phyloP scores from a whole-genome alignment of 2,113 vertebrate species.

The Axis porcinus region DNA sequence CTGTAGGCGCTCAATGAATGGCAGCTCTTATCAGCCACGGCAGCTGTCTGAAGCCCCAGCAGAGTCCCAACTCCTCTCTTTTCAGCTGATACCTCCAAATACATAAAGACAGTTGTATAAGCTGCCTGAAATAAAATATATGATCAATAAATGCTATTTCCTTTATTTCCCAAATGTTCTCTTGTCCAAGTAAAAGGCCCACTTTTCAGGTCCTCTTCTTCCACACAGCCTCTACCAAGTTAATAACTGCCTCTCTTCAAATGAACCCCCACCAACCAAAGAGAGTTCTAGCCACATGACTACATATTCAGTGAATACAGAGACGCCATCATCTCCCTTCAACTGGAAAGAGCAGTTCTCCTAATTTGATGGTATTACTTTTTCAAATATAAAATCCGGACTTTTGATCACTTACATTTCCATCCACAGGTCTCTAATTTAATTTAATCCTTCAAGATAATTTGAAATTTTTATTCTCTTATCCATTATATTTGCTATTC shows the following conservation, averaged over 20 bases:
- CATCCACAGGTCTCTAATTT: neutral
- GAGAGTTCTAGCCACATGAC: neutral
- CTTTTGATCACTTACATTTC: neutral
- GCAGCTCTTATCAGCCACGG: neutral
- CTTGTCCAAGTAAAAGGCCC: neutral
- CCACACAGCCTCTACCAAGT: neutral
- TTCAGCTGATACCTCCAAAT: neutral
- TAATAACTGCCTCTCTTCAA: neutral
- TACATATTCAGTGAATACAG: neutral
- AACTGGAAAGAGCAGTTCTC: neutral
- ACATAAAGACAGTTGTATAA: neutral
- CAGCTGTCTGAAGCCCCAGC: neutral
- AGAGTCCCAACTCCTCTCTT: neutral
- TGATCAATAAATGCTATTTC: neutral
- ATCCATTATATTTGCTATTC: neutral
- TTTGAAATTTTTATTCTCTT: neutral
- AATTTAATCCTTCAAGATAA: neutral
- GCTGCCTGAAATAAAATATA: neutral
- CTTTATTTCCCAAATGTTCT: neutral
- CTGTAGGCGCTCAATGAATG: neutral
- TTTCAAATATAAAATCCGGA: neutral
- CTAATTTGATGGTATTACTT: neutral
- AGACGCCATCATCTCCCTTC: neutral
- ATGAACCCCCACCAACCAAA: neutral
- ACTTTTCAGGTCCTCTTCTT: neutral